Evolutionary conservation across 2,888 invertebrate genomes (phyloP), one percentile per base, ranked within the genome.

Genomic region (Taphrorychus bicolor): DNA sequence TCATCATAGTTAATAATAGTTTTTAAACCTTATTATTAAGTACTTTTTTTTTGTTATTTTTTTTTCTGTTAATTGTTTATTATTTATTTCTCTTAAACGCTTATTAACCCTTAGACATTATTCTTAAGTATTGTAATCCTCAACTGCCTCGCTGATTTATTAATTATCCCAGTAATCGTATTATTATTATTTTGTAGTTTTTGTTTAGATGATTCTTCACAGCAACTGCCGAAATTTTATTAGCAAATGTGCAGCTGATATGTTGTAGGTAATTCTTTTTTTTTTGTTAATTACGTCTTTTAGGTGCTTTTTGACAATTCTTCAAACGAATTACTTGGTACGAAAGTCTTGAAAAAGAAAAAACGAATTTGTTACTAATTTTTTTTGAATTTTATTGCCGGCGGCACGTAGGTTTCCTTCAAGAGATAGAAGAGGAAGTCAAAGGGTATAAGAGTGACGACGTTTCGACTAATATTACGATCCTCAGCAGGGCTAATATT

Each of bases 241-340:
- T 79, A 78, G 77, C 77, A 80, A 78, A 16, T 45, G 14, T 79
- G 79, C 79, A 80, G 82, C 79, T 77, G 81, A 82, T 81, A 81
- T 82, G 81, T 82, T 77, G 78, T 71, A 72, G 32, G 32, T 32
- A 32, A 32, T 32, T 45, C 60, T 64, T 74, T 77, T n/a, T n/a
- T n/a, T n/a, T n/a, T n/a, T n/a, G n/a, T n/a, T n/a, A n/a, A n/a
- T n/a, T 69, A 76, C 76, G 76, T 72, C 69, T 69, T 68, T 60
- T 69, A 32, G 32, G 32, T 11, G 32, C 32, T 32, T 32, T 32
- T 32, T 32, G 32, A 32, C 9, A 32, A 32, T 32, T 32, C 9
- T 32, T 32, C 11, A 11, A 32, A 32, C 32, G 9, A 11, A 9
- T 32, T 32, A 9, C 11, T 32, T 32, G 9, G 80, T 81, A 78